Evolutionary conservation across 1,140 invertebrate species (phyloP).

Genomic region (Ericerus pela): DNA sequence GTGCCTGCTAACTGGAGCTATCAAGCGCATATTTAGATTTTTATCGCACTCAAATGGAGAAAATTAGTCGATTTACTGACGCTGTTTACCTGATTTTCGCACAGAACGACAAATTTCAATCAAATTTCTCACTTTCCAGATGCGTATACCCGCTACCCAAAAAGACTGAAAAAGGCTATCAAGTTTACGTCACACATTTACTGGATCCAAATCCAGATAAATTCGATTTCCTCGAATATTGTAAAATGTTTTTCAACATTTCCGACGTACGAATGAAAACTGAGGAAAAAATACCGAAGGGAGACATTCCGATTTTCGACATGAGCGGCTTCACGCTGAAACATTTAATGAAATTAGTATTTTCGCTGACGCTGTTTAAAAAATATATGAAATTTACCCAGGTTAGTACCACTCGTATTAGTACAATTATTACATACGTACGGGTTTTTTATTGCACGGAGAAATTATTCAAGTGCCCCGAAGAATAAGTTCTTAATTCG

Average conservation of each 20-base stretch:
- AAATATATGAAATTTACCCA: constrained; percentile 27
- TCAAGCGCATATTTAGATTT: too few species aligned
- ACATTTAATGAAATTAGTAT: constrained; percentile 21
- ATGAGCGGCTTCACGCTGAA: constrained; percentile 22
- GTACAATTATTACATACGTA: too few species aligned
- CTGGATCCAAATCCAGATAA: constrained; percentile 42
- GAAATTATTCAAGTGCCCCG: too few species aligned
- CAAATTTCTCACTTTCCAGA: constrained; percentile 20
- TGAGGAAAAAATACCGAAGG: constrained; percentile 21
- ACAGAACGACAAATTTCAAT: too few species aligned
- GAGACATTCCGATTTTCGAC: constrained; percentile 25
- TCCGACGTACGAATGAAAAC: constrained; percentile 22
- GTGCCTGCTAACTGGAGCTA: too few species aligned
- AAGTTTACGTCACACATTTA: constrained; percentile 40
- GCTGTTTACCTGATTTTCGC: too few species aligned
- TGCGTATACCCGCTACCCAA: constrained; percentile 28
- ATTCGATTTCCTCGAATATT: constrained; percentile 31
- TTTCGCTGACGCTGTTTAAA: constrained; percentile 18
- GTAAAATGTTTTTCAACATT: constrained; percentile 25
- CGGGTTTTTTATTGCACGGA: too few species aligned
- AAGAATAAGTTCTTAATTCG: too few species aligned
- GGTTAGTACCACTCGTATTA: too few species aligned
- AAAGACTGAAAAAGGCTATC: constrained; percentile 41
- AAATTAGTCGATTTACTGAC: too few species aligned
- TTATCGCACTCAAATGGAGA: too few species aligned